These are phyloP conservation scores for Amblyraja radiata DNA, from an alignment of 2,797 vertebrate species.

Conservation along the genomic window DNA sequence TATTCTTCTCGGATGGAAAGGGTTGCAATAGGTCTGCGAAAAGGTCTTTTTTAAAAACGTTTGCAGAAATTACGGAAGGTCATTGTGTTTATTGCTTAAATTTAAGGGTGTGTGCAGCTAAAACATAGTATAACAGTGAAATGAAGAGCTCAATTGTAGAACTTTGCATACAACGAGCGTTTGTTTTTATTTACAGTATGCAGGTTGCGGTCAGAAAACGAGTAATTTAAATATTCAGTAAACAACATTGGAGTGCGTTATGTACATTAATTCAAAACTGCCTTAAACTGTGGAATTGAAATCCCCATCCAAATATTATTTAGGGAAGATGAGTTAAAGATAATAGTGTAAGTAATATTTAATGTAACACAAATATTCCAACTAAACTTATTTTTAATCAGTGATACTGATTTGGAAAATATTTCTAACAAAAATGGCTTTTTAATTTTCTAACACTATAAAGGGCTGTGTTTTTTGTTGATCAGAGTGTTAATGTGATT, in stretches of 20 bases:
- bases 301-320: background rate
- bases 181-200: background rate
- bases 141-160: background rate
- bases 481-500: background rate
- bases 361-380: too few species aligned
- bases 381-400: background rate
- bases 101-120: background rate
- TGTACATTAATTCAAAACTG: background rate
- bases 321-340: background rate
- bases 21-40: too few species aligned
- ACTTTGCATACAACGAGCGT: background rate
- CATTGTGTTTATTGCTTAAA: conserved; percentile 19
- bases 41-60: background rate
- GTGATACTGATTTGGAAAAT: background rate
- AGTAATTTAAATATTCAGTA: background rate
- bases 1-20: background rate
- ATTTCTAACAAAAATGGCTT: too few species aligned
- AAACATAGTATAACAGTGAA: background rate
- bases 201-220: background rate
- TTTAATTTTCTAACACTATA: too few species aligned
- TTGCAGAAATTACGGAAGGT: background rate
- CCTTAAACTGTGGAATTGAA: background rate
- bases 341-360: background rate
- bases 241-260: too few species aligned
- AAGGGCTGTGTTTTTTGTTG: background rate